A percentile compares a stretch with the other conserved stretches of the same genome.
These are phyloP conservation scores for Reticulitermes speratus DNA, from an alignment of 1,140 invertebrate species.

Conservation along the genomic window DNA sequence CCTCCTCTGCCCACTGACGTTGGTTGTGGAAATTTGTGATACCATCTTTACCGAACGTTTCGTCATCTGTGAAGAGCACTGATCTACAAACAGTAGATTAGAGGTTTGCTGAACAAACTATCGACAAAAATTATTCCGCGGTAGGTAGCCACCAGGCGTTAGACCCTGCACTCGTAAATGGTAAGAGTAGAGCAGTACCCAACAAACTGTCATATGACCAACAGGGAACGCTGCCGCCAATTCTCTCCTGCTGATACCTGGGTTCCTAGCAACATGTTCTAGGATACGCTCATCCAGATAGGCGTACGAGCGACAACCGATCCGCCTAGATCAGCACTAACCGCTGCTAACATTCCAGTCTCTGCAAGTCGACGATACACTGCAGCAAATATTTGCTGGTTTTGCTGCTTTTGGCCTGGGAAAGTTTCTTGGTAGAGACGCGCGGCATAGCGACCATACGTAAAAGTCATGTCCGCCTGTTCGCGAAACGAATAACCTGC, in stretches of 20 bases:
- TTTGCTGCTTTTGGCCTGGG: neutral
- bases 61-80: conserved; percentile 1
- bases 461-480: neutral
- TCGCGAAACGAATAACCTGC: neutral
- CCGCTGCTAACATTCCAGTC: neutral
- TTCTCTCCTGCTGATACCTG: conserved; percentile 7
- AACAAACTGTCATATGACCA: neutral
- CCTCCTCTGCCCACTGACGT: neutral
- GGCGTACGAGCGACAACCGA: neutral
- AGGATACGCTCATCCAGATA: neutral
- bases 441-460: neutral
- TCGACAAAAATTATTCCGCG: conserved; percentile 1
- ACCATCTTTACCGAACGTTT: conserved; percentile 9
- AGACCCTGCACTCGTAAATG: neutral
- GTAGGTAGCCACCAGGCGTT: neutral
- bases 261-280: neutral
- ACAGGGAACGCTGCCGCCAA: neutral
- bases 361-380: conserved; percentile 3
- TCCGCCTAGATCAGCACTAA: neutral
- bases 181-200: neutral
- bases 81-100: neutral
- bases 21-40: neutral
- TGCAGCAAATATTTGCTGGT: neutral
- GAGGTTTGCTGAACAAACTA: neutral
- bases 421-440: neutral